Evolutionary conservation across 2,113 vertebrate genomes (phyloP), one percentile per base, ranked within the genome.

Genomic region (Reinhardtius hippoglossoides): DNA sequence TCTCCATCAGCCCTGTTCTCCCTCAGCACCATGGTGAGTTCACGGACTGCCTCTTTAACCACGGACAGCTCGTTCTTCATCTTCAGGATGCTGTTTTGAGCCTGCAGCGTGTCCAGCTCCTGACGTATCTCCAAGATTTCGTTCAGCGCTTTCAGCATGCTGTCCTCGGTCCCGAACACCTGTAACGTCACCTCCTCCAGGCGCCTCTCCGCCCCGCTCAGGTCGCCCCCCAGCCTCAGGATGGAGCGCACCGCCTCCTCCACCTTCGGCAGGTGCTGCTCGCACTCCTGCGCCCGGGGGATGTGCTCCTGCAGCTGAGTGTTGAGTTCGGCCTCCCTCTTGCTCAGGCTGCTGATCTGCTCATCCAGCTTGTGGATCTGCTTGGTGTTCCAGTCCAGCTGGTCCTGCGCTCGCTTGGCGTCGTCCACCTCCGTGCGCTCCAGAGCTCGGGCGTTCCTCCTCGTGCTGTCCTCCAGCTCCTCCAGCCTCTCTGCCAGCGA

Each of bases 381-480:
- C 76, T 88, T 87, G 48, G 93, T 91, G 69, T 96, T 93, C 55
- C 92, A 95, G 67, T 95, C 91, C 72, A 98, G 80, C 44, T 95
- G 95, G 1, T 87, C 86, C 3, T 94, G 91, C 44, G 94, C 87
- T 1, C 90, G 80, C 70, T 83, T 87, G 40, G 89, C 54, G 60
- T 98, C 96, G 2, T 97, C 96, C 5, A 95, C 95, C 88, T 99
- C 98, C 1, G 97, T 95, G 52, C 88, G 95, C 88, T 95, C 96
- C 70, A 99, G 66, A 2, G 94, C 96, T 20, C 92, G 95, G 14
- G 95, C 91, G 63, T 99, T 99, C 90, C 95, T 94, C 69, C 86
- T 84, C 0, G 96, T 97, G 91, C 97, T 96, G 69, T 96, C 96
- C 92, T 97, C 96, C 16, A 97, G 85, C 85, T 98, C 98, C 89